Conservation (phyloP, 2,888 invertebrate species). For the Parnassius apollo region DNA sequence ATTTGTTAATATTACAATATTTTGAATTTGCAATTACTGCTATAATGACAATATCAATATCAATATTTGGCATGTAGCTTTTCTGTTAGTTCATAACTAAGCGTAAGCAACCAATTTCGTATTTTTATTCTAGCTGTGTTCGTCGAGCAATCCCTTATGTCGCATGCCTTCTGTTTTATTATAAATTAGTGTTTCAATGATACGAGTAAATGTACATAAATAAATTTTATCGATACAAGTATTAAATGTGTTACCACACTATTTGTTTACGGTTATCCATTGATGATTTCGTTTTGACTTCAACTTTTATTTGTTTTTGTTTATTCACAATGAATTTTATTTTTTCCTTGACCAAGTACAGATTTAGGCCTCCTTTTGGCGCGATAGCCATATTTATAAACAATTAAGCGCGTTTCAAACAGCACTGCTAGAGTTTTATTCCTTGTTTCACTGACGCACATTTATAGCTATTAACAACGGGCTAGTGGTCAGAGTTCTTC, state of each 20-base stretch:
- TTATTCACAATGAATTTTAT: constrained; percentile 26
- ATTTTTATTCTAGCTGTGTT: too few species aligned
- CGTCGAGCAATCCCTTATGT: too few species aligned
- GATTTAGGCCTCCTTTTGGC: constrained; percentile 23
- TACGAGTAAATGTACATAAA: neutral
- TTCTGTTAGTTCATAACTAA: too few species aligned
- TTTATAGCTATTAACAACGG: neutral
- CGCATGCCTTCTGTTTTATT: too few species aligned
- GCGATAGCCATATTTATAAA: constrained; percentile 26
- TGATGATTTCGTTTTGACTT: constrained; percentile 1
- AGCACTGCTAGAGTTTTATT: neutral
- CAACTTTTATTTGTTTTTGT: constrained; percentile 19
- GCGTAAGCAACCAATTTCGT: too few species aligned
- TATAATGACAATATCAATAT: too few species aligned
- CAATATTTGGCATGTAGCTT: too few species aligned
- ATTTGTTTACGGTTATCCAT: neutral
- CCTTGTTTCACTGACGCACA: neutral
- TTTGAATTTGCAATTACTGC: too few species aligned
- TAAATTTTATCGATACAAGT: constrained; percentile 12
- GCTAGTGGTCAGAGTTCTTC: too few species aligned
- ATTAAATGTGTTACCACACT: constrained; percentile 10
- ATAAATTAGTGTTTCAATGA: too few species aligned
- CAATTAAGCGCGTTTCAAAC: constrained; percentile 3
- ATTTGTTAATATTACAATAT: too few species aligned
- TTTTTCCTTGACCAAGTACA: constrained; percentile 20